Evolutionary conservation across 2,113 vertebrate genomes (phyloP).

Genomic region (Xenopus tropicalis): DNA sequence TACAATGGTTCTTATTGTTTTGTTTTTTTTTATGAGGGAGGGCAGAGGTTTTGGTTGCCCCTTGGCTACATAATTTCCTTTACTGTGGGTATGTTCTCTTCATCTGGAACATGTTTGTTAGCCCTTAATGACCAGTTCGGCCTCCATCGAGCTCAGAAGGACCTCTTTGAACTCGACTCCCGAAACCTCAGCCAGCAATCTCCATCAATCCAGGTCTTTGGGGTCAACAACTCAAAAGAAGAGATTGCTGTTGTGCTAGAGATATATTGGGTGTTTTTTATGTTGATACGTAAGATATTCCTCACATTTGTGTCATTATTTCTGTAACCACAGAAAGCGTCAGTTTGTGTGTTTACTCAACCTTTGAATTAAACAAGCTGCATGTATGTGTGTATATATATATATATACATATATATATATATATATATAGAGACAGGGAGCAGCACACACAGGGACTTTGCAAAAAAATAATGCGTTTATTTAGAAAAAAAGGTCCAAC

Average conservation of each 20-base stretch:
- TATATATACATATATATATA: too few relatives aligned
- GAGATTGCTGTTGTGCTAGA: background rate
- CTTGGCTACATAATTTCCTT: conserved; percentile 10
- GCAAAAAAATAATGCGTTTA: too few relatives aligned
- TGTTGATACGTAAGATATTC: background rate
- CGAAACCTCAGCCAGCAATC: background rate
- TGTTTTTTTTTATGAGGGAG: conserved; percentile 2
- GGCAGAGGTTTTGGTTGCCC: conserved; percentile 8
- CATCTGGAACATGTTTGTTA: conserved; percentile 8
- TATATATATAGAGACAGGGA: too few relatives aligned
- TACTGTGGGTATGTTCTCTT: conserved; percentile 1
- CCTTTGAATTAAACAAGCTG: too few relatives aligned
- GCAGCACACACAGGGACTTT: too few relatives aligned
- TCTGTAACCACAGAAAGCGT: background rate
- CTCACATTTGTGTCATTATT: background rate
- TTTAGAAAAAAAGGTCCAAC: too few relatives aligned
- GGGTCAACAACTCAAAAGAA: conserved; percentile 1
- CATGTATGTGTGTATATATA: too few relatives aligned
- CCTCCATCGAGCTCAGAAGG: background rate
- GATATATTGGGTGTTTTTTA: conserved; percentile 6
- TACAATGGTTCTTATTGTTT: conserved; percentile 7
- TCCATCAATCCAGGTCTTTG: background rate
- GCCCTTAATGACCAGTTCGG: background rate
- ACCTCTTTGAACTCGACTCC: conserved; percentile 1
- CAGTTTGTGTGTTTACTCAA: too few relatives aligned